phyloP scores from a whole-genome alignment of 2,113 vertebrate species.

The Paedocypris sp. region DNA sequence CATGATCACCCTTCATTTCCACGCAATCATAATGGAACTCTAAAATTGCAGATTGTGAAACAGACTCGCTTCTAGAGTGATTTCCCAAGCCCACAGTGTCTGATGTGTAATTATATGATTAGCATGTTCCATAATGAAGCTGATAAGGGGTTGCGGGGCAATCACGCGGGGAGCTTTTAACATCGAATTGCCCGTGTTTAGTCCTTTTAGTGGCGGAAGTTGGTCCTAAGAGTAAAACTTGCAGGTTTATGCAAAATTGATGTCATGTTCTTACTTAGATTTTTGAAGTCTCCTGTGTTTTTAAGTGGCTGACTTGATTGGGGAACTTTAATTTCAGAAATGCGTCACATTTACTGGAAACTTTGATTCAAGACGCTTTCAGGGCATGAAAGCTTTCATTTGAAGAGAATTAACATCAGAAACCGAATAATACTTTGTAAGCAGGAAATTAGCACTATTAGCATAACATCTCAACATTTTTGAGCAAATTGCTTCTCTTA shows the following conservation, averaged over 20 bases:
- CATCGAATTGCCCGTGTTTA: background rate
- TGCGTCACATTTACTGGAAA: no score
- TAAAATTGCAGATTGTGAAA: slow-evolving; percentile 12
- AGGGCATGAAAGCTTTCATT: no score
- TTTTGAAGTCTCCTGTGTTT: background rate
- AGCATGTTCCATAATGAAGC: slow-evolving; percentile 20
- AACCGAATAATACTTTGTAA: no score
- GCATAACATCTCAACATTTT: no score
- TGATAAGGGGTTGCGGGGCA: background rate
- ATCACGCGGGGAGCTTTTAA: background rate
- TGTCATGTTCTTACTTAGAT: no score
- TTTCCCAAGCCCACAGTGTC: background rate
- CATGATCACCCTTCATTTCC: slow-evolving; percentile 1
- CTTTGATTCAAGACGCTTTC: no score
- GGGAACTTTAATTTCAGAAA: no score
- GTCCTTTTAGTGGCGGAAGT: background rate
- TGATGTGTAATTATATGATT: slow-evolving; percentile 21
- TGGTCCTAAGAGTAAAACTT: background rate
- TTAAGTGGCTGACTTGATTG: background rate
- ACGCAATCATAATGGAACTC: background rate
- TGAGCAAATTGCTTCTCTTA: no score
- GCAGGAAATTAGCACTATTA: no score
- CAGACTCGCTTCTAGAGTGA: background rate
- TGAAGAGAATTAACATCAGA: no score
- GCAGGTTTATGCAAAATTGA: no score